Conservation (phyloP, 2,888 invertebrate genomes). For the Busseola fusca region DNA sequence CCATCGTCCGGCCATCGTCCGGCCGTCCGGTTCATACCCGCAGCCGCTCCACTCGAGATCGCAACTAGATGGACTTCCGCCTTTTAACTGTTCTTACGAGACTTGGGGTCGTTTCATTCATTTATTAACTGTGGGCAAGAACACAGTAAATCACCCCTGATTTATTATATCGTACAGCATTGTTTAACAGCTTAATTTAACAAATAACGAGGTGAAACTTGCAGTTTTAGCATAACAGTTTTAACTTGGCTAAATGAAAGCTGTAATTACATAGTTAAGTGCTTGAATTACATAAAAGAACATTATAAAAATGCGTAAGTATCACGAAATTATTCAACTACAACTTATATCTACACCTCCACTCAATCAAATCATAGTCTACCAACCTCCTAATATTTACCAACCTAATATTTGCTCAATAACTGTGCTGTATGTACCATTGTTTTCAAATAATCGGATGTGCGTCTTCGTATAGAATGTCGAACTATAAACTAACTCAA, state of each 20-base stretch:
- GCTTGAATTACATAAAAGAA: slow-evolving; percentile 16
- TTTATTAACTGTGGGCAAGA: slow-evolving; percentile 57
- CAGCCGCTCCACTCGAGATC: slow-evolving; percentile 67
- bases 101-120: slow-evolving; percentile 59
- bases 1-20: slow-evolving; percentile 54
- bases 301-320: slow-evolving; percentile 5
- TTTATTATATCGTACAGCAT: slow-evolving; percentile 59
- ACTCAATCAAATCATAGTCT: background rate
- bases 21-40: slow-evolving; percentile 65
- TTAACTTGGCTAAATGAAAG: slow-evolving; percentile 30
- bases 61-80: slow-evolving; percentile 86
- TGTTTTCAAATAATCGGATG: slow-evolving; percentile 49
- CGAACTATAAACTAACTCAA: slow-evolving; percentile 61
- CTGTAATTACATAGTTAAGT: slow-evolving; percentile 15
- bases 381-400: background rate
- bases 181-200: slow-evolving; percentile 45
- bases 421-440: slow-evolving; percentile 10
- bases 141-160: slow-evolving; percentile 59
- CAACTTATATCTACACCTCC: background rate
- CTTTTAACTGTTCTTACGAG: slow-evolving; percentile 77
- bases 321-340: background rate
- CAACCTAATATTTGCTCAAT: slow-evolving; percentile 5
- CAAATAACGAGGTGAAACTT: slow-evolving; percentile 40
- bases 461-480: slow-evolving; percentile 57
- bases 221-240: slow-evolving; percentile 17